Evolutionary conservation across 2,113 vertebrate genomes (phyloP).

Genomic region (Hypanus sabinus): DNA sequence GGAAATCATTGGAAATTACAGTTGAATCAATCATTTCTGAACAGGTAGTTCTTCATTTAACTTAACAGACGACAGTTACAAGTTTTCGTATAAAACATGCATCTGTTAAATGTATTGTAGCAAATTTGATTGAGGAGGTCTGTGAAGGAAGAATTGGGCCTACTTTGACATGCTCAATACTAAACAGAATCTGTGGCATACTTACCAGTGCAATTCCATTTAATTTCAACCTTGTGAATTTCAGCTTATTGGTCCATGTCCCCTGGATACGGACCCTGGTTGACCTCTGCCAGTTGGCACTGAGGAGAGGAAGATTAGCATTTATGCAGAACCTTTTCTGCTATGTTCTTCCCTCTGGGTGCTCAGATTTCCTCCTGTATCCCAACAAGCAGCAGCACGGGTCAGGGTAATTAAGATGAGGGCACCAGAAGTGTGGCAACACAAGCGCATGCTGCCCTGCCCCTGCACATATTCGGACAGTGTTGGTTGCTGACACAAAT

Average conservation of each 20-base stretch:
- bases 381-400: too few species aligned
- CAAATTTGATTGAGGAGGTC: conserved; percentile 25
- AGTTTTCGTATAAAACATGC: background rate
- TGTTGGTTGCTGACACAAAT: too few species aligned
- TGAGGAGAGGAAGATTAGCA: too few species aligned
- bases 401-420: too few species aligned
- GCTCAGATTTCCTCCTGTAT: too few species aligned
- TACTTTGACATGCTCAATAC: background rate
- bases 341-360: too few species aligned
- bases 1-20: conserved; percentile 35
- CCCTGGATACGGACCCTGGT: background rate
- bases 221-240: background rate
- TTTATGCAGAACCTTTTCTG: too few species aligned
- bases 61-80: background rate
- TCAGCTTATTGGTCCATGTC: background rate
- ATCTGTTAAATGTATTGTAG: conserved; percentile 25
- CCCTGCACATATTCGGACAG: too few species aligned
- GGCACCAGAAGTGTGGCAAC: too few species aligned
- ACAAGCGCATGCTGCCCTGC: too few species aligned
- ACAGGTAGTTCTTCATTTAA: conserved; percentile 27
- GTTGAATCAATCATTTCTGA: conserved; percentile 29
- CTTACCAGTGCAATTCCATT: background rate
- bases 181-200: background rate
- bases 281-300: background rate
- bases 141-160: background rate